Percentiles rank a stretch among this genome's conserved stretches.
Evolutionary conservation across 2,888 invertebrate species (phyloP).

Genomic region (Pammene aurita): DNA sequence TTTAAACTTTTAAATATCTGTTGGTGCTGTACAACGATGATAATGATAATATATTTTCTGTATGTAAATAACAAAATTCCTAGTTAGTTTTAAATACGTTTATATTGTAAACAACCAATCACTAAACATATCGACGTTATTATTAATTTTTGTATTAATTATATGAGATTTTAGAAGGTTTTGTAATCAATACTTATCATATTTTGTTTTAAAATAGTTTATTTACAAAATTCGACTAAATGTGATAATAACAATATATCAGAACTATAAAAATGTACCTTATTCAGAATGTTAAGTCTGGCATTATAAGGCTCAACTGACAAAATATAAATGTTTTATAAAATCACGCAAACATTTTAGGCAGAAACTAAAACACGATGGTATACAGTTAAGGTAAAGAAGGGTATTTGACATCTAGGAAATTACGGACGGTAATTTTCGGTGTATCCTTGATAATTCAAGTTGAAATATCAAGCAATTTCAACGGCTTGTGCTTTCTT

Average conservation of each 20-base stretch:
- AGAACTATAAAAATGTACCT: not conserved
- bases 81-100: slow-evolving; percentile 20
- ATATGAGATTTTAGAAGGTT: slow-evolving; percentile 25
- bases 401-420: not conserved
- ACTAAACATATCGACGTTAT: slow-evolving; percentile 23
- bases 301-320: not conserved
- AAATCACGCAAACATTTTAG: not conserved
- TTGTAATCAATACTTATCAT: slow-evolving; percentile 18
- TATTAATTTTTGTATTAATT: slow-evolving; percentile 17
- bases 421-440: no score
- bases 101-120: slow-evolving; percentile 21
- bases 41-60: slow-evolving; percentile 28
- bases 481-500: no score
- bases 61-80: slow-evolving; percentile 35
- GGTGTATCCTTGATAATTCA: no score
- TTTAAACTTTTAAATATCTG: not conserved
- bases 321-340: not conserved
- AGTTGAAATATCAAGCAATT: no score
- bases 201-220: slow-evolving; percentile 27
- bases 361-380: not conserved
- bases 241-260: slow-evolving; percentile 29
- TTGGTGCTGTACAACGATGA: slow-evolving; percentile 31
- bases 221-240: slow-evolving; percentile 30
- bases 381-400: slow-evolving; percentile 2
- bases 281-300: not conserved